Evolutionary conservation across 2,888 invertebrate genomes (phyloP), one percentile per base, ranked within the genome.

Genomic region (Luffia ferchaultella): DNA sequence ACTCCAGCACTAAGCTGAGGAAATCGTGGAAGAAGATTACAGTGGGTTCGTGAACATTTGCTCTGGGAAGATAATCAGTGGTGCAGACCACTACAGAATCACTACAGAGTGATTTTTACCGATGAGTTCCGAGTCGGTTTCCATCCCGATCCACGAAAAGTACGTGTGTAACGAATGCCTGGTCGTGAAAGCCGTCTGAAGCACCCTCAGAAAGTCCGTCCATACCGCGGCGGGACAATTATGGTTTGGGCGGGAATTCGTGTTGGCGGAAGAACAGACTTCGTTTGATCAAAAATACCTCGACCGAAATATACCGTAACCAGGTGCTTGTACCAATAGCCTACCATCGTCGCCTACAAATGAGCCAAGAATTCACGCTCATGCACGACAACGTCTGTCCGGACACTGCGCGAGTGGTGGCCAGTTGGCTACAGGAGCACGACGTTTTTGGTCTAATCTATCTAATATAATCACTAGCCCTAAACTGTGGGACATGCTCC

Each of bases 361-460:
- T 49, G 49, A 40, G 43, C 18, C 44, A 49, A 43, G 49, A 44
- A n/a, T 18, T 50, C 46, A 50, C 50, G 46, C 46, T 50, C 19
- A 50, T 50, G 50, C 42, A 46, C 46, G 50, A 50, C 42, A 50
- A 50, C 18, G 46, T 41, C 50, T 42, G 50, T 45, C 45, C 30
- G 30, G 45, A 45, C 50, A 46, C 50, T 42, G 50, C 50, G 42
- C 41, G 42, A 46, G 46, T 46, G 12, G 46, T 46, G 41, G 42
- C 46, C 41, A 46, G 50, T 42, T 50, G 50, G 46, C 18, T 41
- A 42, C 45, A 43, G 43, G 16, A n/a, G 41, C 18, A 45, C 9
- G 19, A 45, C 15, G 45, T 45, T 18, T 45, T 5, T 7, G 45
- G 3, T 19, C 18, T 18, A 45, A 19, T 18, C 45, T 45, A 19